phyloP scores from a whole-genome alignment of 2,888 invertebrate genomes.

The Drosophila diplacantha region DNA sequence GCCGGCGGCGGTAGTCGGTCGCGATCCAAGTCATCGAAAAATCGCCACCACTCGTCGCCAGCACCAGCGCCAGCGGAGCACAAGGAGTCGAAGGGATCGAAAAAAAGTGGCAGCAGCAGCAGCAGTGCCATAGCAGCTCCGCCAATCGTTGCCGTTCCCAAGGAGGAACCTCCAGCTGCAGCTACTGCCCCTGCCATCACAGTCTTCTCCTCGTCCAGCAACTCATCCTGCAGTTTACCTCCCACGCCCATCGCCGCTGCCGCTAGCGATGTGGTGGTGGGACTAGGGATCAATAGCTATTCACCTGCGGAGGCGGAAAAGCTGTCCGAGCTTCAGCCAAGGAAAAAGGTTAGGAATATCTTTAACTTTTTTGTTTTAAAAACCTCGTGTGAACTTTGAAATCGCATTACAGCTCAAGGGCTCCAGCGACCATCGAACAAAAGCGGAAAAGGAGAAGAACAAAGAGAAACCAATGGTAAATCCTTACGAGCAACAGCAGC shows the following conservation, averaged over 20 bases:
- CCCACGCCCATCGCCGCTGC: conserved; percentile 61
- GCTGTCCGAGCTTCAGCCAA: conserved; percentile 46
- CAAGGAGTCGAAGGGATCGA: conserved; percentile 44
- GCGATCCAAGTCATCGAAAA: conserved; percentile 68
- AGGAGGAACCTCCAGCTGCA: conserved; percentile 25
- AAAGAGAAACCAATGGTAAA: conserved; percentile 50
- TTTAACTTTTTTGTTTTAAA: background rate
- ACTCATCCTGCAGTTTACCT: conserved; percentile 74
- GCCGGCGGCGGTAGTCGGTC: conserved; percentile 63
- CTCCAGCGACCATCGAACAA: conserved; percentile 55
- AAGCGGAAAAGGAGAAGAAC: conserved; percentile 56
- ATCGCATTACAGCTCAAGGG: conserved; percentile 46
- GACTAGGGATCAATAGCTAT: conserved; percentile 35
- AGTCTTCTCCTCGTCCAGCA: conserved; percentile 73
- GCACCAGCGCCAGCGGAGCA: conserved; percentile 55
- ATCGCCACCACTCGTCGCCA: conserved; percentile 57
- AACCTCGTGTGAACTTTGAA: background rate
- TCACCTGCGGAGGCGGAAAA: conserved; percentile 51
- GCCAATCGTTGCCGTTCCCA: conserved; percentile 1
- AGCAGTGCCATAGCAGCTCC: conserved; percentile 36
- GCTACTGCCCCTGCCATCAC: conserved; percentile 39
- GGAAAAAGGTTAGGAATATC: conserved; percentile 56
- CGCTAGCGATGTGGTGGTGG: conserved; percentile 18
- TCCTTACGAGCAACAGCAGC: conserved; percentile 42
- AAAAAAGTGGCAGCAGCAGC: conserved; percentile 40